Base-by-base conservation (phyloP, 1,140 invertebrate species). In the Diploscapter pachys region DNA sequence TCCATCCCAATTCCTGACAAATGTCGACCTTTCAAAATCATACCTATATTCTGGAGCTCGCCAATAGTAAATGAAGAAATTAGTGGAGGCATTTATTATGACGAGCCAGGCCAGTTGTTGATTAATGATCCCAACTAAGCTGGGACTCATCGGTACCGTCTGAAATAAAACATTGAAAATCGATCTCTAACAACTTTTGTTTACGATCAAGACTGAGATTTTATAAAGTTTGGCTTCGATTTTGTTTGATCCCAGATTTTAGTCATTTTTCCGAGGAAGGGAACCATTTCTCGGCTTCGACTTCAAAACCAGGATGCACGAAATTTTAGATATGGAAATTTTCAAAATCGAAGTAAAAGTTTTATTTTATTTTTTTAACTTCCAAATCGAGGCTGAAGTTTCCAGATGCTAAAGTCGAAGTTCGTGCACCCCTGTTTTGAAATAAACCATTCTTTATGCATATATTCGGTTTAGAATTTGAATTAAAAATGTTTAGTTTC, bases 91-190 rank as follows among this genome's bases (percentile, higher is more conserved):
- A 52, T 68, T 68, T 51, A 68, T 68, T 52, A 68, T 68, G 11
- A 68, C 66, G 8, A 68, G 52, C 66, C 66, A 68, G 5, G 66
- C 48, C 49, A 68, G 66, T 53, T 68, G 66, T 48, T 68, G 66
- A 48, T 68, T 68, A 6, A 68, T 68, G 8, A 68, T 50, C 56
- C 56, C 52, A 54, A 68, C 2, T 8, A 59, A 11, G 9, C 31
- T 31, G 9, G 9, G 9, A 11, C 9, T 11, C 9, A 59, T 11
- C 9, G 31, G 31, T 11, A 11, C 57, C 57, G 31, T 59, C 57
- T 59, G 57, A 59, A 59, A 59, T 59, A 0, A 11, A 11, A 11
- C 1, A 31, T 59, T 11, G 31, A 11, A 31, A 11, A 11, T 59
- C 1, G 9, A 59, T 59, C 57, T 59, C 31, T 59, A 31, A 59